Evolutionary conservation across 2,113 vertebrate species (phyloP).

Genomic region (Cyanoliseus patagonus): DNA sequence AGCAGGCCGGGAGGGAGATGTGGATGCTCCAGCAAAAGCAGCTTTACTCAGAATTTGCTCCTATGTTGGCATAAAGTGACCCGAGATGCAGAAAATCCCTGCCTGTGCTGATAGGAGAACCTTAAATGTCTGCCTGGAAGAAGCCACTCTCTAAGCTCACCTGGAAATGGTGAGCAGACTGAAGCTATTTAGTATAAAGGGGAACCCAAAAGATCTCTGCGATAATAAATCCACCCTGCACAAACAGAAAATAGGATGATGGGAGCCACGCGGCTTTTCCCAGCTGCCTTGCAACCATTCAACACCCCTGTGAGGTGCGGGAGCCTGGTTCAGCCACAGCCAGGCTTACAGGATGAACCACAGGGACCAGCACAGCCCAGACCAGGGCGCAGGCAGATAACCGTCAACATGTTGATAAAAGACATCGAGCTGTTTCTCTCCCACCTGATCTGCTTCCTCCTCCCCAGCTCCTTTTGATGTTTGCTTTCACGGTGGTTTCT

Average conservation of each 20-base stretch:
- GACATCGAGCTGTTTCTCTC: neutral
- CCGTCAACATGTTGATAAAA: neutral
- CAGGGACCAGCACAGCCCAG: neutral
- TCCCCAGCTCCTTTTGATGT: slow-evolving; percentile 52
- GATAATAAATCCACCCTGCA: neutral
- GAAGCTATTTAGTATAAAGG: neutral
- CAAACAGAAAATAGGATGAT: neutral
- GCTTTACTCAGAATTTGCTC: neutral
- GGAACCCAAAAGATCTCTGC: neutral
- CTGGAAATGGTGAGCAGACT: neutral
- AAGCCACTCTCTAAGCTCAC: neutral
- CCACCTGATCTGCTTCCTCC: slow-evolving; percentile 44
- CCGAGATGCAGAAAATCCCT: neutral
- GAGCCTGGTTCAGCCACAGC: neutral
- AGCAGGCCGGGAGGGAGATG: neutral
- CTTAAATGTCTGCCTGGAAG: neutral
- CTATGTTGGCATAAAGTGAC: neutral
- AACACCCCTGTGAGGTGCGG: neutral
- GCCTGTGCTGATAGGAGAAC: neutral
- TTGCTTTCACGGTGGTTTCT: neutral
- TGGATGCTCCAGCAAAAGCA: neutral
- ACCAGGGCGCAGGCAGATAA: neutral
- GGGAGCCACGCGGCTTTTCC: neutral
- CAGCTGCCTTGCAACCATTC: neutral
- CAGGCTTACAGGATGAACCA: neutral